These are phyloP conservation scores for Emmelina monodactyla DNA, from an alignment of 2,888 invertebrate species.

Conservation along the genomic window DNA sequence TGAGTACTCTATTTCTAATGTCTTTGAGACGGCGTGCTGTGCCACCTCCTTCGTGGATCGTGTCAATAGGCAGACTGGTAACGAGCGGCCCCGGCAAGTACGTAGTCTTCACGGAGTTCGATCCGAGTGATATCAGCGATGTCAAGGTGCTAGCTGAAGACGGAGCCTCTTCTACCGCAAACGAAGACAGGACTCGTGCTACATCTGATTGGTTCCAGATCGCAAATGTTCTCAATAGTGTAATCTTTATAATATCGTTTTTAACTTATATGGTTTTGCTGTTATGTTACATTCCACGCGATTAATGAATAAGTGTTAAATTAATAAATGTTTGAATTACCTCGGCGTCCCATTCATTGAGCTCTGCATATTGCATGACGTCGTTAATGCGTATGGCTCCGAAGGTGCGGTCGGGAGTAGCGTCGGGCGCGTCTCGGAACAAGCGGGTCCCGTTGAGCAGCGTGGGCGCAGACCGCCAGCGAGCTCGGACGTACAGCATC, in stretches of 20 bases:
- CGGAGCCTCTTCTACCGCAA: conserved; percentile 15
- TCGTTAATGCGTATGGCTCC: conserved; percentile 54
- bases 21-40: conserved; percentile 28
- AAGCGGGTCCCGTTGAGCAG: conserved; percentile 41
- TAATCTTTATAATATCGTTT: conserved; percentile 30
- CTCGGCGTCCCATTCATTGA: conserved; percentile 45
- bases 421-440: conserved; percentile 27
- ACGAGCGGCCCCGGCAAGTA: conserved; percentile 43
- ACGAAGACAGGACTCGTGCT: conserved; percentile 21
- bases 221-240: conserved; percentile 42
- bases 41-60: conserved; percentile 40
- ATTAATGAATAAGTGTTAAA: conserved; percentile 16
- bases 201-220: conserved; percentile 45
- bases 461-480: conserved; percentile 52
- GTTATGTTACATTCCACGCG: conserved; percentile 38
- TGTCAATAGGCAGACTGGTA: conserved; percentile 31
- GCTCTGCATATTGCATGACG: conserved; percentile 37
- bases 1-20: conserved; percentile 43
- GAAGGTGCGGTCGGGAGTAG: conserved; percentile 26
- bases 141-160: conserved; percentile 30
- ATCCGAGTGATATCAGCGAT: conserved; percentile 31
- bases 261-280: conserved; percentile 43
- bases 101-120: conserved; percentile 51
- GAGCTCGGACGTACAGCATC: conserved; percentile 41
- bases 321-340: conserved; percentile 19